Conservation (phyloP, 2,113 vertebrate genomes). For the Tricholaema leucomelas region DNA sequence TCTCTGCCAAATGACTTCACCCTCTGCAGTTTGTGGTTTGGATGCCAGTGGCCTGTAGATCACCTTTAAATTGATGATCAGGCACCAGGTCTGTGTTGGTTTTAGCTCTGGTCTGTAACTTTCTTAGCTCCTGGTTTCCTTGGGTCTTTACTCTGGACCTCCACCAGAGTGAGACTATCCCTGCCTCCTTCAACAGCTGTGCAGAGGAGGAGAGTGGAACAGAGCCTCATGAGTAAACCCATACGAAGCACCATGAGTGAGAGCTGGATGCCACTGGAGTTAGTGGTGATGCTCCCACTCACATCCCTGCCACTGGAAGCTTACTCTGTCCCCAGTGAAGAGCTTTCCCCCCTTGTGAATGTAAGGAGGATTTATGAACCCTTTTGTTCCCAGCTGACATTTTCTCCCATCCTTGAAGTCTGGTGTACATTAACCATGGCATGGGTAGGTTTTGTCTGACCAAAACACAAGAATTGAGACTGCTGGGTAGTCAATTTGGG, state of each 20-base stretch:
- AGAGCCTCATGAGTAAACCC: not conserved
- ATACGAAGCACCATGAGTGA: not conserved
- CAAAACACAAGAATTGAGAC: not conserved
- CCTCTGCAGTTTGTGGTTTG: not conserved
- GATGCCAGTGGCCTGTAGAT: not conserved
- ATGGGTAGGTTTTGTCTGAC: not conserved
- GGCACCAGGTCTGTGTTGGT: not conserved
- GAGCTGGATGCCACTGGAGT: not conserved
- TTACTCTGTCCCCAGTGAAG: rapidly evolving
- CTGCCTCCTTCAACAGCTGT: not conserved
- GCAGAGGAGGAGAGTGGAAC: not conserved
- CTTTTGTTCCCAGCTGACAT: not conserved
- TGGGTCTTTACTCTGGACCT: not conserved
- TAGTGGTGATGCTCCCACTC: not conserved
- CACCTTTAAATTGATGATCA: not conserved
- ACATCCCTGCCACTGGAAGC: not conserved
- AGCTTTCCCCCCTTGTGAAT: not conserved
- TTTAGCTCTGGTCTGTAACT: not conserved
- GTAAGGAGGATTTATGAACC: not conserved
- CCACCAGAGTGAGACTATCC: not conserved
- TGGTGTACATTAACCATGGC: not conserved
- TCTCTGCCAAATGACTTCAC: not conserved
- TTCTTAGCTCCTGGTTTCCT: not conserved
- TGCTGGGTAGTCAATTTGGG: not conserved
- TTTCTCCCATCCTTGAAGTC: not conserved